Conservation (phyloP, 2,888 invertebrate genomes). For the Pristionchus entomophagus region DNA sequence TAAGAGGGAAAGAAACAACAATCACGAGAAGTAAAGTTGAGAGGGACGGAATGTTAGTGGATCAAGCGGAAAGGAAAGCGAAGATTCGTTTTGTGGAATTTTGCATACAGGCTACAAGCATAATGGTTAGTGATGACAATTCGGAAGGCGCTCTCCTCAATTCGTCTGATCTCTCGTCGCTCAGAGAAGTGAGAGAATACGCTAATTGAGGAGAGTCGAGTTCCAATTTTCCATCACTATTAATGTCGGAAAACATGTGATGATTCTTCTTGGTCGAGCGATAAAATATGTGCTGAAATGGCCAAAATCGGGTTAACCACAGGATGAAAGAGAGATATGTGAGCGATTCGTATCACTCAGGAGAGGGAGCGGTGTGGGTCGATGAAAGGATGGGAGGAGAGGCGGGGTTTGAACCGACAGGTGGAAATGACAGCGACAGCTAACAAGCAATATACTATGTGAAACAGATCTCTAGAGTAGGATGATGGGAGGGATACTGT, state of each 20-base stretch:
- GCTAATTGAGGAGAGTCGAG: too few relatives aligned
- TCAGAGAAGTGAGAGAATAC: too few relatives aligned
- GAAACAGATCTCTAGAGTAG: slow-evolving; percentile 25
- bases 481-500: neutral
- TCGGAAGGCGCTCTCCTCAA: too few relatives aligned
- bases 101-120: slow-evolving; percentile 4
- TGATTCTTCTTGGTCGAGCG: too few relatives aligned
- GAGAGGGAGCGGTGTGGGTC: neutral
- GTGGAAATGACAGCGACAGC: neutral
- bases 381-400: neutral
- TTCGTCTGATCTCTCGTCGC: too few relatives aligned
- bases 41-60: neutral
- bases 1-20: neutral
- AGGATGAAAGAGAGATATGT: neutral
- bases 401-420: neutral
- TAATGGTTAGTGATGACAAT: neutral
- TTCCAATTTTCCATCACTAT: too few relatives aligned
- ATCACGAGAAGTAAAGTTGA: neutral
- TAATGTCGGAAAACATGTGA: too few relatives aligned
- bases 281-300: too few relatives aligned
- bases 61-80: neutral
- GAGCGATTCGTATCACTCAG: slow-evolving; percentile 39
- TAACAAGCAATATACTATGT: slow-evolving; percentile 10
- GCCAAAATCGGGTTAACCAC: too few relatives aligned
- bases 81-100: slow-evolving; percentile 25